Percentiles rank a stretch among this genome's conserved stretches.
phyloP scores from a whole-genome alignment of 2,797 vertebrate genomes.

The Catamblyrhynchus diadema region DNA sequence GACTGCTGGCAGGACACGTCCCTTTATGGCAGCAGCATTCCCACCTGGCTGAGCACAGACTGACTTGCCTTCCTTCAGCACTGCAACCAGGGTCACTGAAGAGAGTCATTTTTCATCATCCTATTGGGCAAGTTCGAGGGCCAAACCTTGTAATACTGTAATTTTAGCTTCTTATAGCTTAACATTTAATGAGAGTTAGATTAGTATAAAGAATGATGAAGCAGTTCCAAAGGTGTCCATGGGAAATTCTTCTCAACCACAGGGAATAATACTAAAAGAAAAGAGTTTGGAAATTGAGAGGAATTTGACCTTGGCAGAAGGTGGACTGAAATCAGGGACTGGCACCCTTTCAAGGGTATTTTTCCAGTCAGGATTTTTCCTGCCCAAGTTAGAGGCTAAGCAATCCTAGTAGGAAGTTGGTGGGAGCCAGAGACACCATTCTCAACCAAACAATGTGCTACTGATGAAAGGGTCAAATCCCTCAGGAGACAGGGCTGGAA shows the following conservation, averaged over 20 bases:
- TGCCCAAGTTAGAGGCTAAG: not conserved
- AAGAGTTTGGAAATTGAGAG: not conserved
- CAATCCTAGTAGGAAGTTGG: not conserved
- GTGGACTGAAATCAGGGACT: not conserved
- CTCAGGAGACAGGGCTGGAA: not conserved
- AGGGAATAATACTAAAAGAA: not conserved
- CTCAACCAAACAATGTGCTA: not conserved
- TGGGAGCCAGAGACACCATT: not conserved
- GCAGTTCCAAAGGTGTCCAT: not conserved
- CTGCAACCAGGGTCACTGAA: not conserved
- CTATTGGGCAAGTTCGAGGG: not conserved
- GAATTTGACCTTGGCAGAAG: not conserved
- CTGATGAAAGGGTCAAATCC: not conserved
- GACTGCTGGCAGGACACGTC: not conserved
- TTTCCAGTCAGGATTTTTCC: not conserved
- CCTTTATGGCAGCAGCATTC: not conserved
- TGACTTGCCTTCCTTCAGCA: not conserved
- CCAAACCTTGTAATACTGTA: not conserved
- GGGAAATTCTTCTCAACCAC: not conserved
- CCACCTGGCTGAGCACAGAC: not conserved
- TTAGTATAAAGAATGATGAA: not conserved
- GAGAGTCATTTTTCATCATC: not conserved
- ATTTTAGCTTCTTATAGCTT: not conserved
- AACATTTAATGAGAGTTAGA: not conserved
- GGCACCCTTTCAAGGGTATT: not conserved